Percentiles rank a stretch among this genome's conserved stretches.
phyloP scores from a whole-genome alignment of 2,888 invertebrate species.

The Philhelius pedissequus region DNA sequence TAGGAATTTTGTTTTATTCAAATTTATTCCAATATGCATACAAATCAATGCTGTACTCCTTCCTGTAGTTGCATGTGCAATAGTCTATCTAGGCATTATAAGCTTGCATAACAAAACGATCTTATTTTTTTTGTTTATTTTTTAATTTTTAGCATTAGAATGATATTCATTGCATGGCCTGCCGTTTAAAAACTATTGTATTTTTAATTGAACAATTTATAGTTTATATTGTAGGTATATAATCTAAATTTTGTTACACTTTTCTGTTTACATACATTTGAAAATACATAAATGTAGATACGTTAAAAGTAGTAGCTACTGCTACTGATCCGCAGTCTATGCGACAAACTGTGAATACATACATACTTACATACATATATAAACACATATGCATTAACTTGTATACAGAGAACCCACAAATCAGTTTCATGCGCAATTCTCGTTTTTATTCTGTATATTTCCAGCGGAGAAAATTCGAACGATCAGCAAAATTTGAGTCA shows the following conservation, averaged over 20 bases:
- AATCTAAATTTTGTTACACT: conserved; percentile 51
- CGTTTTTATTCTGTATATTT: conserved; percentile 70
- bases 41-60: background rate
- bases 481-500: conserved; percentile 76
- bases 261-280: conserved; percentile 45
- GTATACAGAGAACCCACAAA: conserved; percentile 58
- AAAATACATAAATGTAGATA: background rate
- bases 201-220: conserved; percentile 56
- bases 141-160: conserved; percentile 27
- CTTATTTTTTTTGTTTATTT: conserved; percentile 1
- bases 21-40: background rate
- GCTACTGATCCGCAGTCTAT: conserved; percentile 38
- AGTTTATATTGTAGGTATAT: conserved; percentile 28
- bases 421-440: conserved; percentile 71
- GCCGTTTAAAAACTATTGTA: conserved; percentile 52
- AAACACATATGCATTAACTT: background rate
- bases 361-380: background rate
- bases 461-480: conserved; percentile 78
- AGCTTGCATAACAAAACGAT: conserved; percentile 26
- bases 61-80: background rate
- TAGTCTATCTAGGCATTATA: no score
- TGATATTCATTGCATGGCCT: conserved; percentile 55
- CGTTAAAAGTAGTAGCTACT: background rate
- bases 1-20: background rate
- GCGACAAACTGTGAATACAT: background rate